A percentile compares a stretch with the other conserved stretches of the same genome.
Evolutionary conservation across 2,797 vertebrate genomes (phyloP).

Genomic region (Syncerus caffer): DNA sequence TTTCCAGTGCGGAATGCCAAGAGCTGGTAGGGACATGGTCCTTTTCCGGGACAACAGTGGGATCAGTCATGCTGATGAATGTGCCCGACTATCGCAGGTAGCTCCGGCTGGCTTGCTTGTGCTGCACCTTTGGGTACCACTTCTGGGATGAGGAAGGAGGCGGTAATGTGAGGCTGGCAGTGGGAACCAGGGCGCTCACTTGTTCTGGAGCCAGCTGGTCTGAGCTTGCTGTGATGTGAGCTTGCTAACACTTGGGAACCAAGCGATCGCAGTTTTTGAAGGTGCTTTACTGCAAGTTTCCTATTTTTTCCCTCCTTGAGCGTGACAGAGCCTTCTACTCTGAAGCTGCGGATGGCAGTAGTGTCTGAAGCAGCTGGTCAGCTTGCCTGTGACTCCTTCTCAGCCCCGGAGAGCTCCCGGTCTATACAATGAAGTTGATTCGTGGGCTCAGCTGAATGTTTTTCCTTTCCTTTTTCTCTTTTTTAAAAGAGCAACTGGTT

Average conservation of each 20-base stretch:
- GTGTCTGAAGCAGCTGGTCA: not conserved
- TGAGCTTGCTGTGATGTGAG: not conserved
- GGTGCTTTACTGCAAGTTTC: not conserved
- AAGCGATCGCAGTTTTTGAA: not conserved
- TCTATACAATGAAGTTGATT: not conserved
- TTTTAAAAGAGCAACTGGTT: conserved; percentile 23
- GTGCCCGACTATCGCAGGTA: accelerated
- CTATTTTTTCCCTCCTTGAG: accelerated
- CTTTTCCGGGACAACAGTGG: not conserved
- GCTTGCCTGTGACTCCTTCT: not conserved
- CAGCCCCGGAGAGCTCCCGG: not conserved
- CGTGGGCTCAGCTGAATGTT: conserved; percentile 11
- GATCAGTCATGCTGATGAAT: accelerated
- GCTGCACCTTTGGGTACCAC: accelerated
- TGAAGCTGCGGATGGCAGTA: not conserved
- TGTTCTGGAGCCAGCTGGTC: not conserved
- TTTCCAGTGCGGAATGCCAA: not conserved
- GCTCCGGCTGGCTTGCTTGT: accelerated
- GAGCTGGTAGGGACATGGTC: not conserved
- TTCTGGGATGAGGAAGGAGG: not conserved
- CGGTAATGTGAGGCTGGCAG: accelerated
- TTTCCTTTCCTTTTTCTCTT: not conserved
- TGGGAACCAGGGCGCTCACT: not conserved
- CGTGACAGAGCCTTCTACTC: not conserved
- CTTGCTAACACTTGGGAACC: not conserved